Percentiles rank a stretch among this genome's conserved stretches.
Conservation (phyloP, 2,113 vertebrate species). For the Columba livia region DNA sequence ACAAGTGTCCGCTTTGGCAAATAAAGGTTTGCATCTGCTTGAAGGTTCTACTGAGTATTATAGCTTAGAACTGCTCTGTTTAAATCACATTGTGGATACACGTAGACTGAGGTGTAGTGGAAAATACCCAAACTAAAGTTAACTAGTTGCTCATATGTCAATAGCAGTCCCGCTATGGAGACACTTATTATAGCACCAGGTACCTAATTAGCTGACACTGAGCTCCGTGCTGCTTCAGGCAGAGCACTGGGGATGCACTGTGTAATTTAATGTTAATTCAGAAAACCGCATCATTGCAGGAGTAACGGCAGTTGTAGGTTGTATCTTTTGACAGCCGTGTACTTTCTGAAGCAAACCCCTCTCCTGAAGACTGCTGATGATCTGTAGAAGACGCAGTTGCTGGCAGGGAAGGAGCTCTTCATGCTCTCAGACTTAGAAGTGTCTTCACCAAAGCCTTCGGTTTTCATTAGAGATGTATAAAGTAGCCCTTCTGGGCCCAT, state of each 20-base stretch:
- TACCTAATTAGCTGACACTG: not conserved
- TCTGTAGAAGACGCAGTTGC: not conserved
- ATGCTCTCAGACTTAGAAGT: not conserved
- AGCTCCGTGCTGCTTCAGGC: not conserved
- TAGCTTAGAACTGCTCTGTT: not conserved
- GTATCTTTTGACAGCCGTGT: not conserved
- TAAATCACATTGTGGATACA: not conserved
- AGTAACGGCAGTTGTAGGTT: not conserved
- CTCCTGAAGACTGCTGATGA: not conserved
- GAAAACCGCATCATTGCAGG: not conserved
- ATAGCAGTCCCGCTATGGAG: not conserved
- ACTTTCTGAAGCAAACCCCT: not conserved
- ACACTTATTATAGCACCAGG: not conserved
- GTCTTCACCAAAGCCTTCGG: not conserved
- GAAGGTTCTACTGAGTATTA: not conserved
- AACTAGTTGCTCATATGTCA: not conserved
- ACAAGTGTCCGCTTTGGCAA: not conserved
- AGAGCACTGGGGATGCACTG: not conserved
- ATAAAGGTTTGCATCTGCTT: not conserved
- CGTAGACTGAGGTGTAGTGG: not conserved
- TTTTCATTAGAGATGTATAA: conserved; percentile 10
- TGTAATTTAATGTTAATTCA: not conserved
- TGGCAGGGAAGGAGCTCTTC: not conserved
- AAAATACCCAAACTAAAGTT: not conserved
- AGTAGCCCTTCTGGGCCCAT: not conserved